A percentile compares a stretch with the other conserved stretches of the same genome.
These are phyloP conservation scores for Pelobates fuscus DNA, from an alignment of 2,113 vertebrate genomes.

Conservation along the genomic window DNA sequence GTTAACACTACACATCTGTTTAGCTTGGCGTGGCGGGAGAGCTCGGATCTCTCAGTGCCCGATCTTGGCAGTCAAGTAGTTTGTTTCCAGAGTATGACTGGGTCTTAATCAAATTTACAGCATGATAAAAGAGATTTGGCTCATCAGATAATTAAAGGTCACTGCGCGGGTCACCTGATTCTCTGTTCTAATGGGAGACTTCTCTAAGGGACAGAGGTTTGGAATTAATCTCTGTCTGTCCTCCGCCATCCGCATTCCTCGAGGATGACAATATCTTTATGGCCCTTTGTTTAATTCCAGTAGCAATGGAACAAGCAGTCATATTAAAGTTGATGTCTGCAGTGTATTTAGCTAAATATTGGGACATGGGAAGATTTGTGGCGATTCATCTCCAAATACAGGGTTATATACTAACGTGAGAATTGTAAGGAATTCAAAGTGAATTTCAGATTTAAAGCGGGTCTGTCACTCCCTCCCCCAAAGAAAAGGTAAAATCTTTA, in stretches of 20 bases:
- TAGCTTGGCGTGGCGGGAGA: slow-evolving; percentile 40
- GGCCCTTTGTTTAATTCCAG: neutral
- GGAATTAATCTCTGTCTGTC: slow-evolving; percentile 26
- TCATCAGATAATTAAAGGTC: slow-evolving; percentile 40
- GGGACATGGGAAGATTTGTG: too few species aligned
- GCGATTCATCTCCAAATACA: too few species aligned
- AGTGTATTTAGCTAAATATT: too few species aligned
- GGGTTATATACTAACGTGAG: too few species aligned
- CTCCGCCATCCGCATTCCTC: slow-evolving; percentile 10
- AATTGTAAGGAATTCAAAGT: too few species aligned
- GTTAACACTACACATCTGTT: neutral
- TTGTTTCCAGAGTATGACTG: slow-evolving; percentile 8
- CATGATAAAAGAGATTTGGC: slow-evolving; percentile 34
- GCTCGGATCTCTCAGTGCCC: slow-evolving; percentile 36
- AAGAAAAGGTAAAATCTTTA: too few species aligned
- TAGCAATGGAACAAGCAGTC: too few species aligned
- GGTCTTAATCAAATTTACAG: slow-evolving; percentile 32
- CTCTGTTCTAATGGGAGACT: slow-evolving; percentile 33
- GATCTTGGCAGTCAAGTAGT: neutral
- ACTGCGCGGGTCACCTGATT: slow-evolving; percentile 1
- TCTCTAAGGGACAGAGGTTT: neutral
- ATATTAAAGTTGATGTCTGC: too few species aligned
- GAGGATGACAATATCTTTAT: slow-evolving; percentile 27
- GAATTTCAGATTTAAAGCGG: too few species aligned
- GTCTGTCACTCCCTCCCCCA: too few species aligned